Base-by-base conservation (phyloP, 1,140 invertebrate genomes). In the Camponotus pennsylvanicus region DNA sequence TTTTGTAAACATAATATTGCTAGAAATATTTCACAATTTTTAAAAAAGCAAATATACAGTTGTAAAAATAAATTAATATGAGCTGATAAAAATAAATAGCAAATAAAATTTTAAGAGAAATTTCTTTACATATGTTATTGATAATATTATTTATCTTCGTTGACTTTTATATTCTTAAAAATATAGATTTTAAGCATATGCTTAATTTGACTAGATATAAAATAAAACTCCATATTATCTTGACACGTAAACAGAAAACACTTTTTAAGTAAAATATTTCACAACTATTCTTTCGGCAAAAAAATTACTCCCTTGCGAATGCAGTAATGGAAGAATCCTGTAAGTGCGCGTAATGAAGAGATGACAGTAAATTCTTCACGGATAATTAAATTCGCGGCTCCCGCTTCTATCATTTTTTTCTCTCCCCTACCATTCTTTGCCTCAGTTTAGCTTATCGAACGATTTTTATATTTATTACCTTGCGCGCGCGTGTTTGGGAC, bases 351-450 rank as follows among this genome's bases (percentile, higher is more conserved):
- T 80, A 70, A 87, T 83, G 87, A 85, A 85, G 42, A 82, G n/a
- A 59, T 45, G 76, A 88, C 75, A 82, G 57, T 90, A 92, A 91
- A 92, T 92, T 91, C 80, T 92, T 87, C 85, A 87, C 83, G 91
- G 91, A 88, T 85, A 89, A 88, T 92, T 92, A 88, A 86, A 86
- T 59, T 69, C 75, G 69, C 52, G 76, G 40, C 66, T 77, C 42
- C 42, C 34, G 18, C 45, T 87, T 63, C 69, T 57, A 55, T 57
- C 21, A 82, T 67, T 75, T 70, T 88, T 83, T 71, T 13, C 9
- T 64, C n/a, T 45, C 45, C 45, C 18, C 34, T 34, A 40, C 27
- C 63, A 40, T 37, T 21, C n/a, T 42, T 49, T 84, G 86, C 88
- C 61, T 82, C 73, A 83, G 21, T 91, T 84, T 70, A 86, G 91